Conservation (phyloP, 2,113 vertebrate species). For the Hydrochoerus hydrochaeris region DNA sequence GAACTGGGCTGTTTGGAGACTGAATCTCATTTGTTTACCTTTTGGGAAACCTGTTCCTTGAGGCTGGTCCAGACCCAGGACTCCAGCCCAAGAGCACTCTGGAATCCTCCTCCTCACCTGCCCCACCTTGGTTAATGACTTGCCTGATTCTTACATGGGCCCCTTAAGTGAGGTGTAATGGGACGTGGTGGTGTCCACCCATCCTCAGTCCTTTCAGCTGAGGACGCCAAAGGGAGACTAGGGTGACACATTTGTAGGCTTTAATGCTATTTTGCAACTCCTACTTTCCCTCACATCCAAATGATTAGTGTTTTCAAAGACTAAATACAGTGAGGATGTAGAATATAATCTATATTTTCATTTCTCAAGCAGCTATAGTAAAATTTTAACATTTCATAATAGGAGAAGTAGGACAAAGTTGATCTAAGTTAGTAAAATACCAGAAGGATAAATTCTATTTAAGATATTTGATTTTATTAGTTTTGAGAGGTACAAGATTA, state of each 20-base stretch:
- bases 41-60: conserved; percentile 63
- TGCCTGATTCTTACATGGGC: not conserved
- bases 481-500: not conserved
- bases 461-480: conserved; percentile 8
- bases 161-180: not conserved
- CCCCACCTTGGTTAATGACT: not conserved
- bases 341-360: not conserved
- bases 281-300: not conserved
- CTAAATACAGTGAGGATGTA: conserved; percentile 1
- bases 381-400: not conserved
- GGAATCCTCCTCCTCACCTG: not conserved
- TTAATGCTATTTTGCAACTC: not conserved
- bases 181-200: not conserved
- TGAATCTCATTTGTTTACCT: conserved; percentile 54
- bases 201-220: not conserved
- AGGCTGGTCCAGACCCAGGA: not conserved
- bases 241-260: not conserved
- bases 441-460: conserved; percentile 1
- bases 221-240: not conserved
- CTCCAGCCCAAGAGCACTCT: not conserved
- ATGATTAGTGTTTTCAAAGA: not conserved
- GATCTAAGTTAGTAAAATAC: conserved; percentile 4
- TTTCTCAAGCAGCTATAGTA: not conserved
- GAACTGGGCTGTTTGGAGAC: conserved; percentile 55
- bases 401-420: not conserved